A percentile compares a stretch with the other conserved stretches of the same genome.
Evolutionary conservation across 2,113 vertebrate species (phyloP).

Genomic region (Macquaria ambigua): DNA sequence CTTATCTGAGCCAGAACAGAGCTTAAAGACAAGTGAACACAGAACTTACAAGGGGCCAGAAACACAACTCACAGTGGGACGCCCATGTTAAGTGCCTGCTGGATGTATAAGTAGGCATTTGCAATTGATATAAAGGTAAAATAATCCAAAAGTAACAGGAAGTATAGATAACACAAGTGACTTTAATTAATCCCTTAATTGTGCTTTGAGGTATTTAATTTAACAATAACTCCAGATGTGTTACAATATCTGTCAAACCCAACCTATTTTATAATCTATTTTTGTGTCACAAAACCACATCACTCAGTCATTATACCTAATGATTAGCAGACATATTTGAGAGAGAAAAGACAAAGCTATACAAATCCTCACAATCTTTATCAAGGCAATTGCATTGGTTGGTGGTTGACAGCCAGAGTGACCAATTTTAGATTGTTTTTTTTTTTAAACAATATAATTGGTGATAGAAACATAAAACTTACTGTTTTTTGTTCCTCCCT

Average conservation of each 20-base stretch:
- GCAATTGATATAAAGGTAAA: neutral
- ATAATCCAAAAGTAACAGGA: neutral
- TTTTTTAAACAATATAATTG: no score
- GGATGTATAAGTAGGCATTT: neutral
- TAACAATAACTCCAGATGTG: neutral
- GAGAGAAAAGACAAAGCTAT: neutral
- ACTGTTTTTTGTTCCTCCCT: constrained; percentile 54
- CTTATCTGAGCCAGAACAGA: neutral
- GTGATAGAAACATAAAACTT: constrained; percentile 59
- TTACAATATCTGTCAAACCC: neutral
- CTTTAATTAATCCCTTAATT: neutral
- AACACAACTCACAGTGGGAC: neutral
- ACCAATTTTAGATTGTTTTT: neutral
- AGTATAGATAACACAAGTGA: neutral
- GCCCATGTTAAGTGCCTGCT: neutral
- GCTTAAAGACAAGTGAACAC: neutral
- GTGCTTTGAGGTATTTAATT: neutral
- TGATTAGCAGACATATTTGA: neutral
- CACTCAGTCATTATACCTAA: neutral
- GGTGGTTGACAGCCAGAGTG: neutral
- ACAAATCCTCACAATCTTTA: neutral
- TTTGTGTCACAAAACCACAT: neutral
- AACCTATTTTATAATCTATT: neutral
- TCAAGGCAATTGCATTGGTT: neutral
- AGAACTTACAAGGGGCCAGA: neutral